Percentiles rank a stretch among this genome's conserved stretches.
Evolutionary conservation across 2,113 vertebrate genomes (phyloP).

Genomic region (Chloropsis cyanopogon): DNA sequence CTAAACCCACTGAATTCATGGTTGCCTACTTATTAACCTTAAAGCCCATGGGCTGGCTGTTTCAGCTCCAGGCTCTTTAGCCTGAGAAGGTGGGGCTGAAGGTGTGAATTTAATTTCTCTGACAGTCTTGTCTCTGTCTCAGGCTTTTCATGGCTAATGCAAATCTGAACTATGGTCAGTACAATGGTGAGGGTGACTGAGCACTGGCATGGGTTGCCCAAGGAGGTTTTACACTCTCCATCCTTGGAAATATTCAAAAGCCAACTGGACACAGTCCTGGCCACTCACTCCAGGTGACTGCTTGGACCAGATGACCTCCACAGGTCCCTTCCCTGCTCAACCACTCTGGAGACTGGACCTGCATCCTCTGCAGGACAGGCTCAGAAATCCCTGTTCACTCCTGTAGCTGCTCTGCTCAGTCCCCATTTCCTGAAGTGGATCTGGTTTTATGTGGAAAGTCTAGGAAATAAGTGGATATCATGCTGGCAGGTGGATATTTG

Average conservation of each 20-base stretch:
- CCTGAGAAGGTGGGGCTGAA: background rate
- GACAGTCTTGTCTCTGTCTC: background rate
- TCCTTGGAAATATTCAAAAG: background rate
- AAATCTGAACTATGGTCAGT: background rate
- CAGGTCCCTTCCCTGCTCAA: background rate
- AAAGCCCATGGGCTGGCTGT: background rate
- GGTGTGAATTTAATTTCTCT: background rate
- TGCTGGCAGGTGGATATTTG: background rate
- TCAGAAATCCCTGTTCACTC: background rate
- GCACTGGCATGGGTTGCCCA: background rate
- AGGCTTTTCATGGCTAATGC: background rate
- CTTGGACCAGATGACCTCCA: background rate
- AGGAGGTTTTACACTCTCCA: background rate
- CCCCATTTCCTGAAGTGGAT: background rate
- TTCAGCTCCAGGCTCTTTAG: background rate
- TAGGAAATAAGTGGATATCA: background rate
- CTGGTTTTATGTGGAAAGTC: background rate
- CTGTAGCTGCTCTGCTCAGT: background rate
- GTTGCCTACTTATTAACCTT: background rate
- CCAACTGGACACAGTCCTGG: background rate
- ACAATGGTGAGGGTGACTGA: fast-evolving
- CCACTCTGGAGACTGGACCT: background rate
- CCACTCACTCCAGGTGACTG: background rate
- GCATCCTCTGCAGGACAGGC: background rate
- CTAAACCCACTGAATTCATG: background rate